A percentile compares a stretch with the other conserved stretches of the same genome.
phyloP scores from a whole-genome alignment of 92 coral and sea anemone species.

The Umimayanthus kanabou region DNA sequence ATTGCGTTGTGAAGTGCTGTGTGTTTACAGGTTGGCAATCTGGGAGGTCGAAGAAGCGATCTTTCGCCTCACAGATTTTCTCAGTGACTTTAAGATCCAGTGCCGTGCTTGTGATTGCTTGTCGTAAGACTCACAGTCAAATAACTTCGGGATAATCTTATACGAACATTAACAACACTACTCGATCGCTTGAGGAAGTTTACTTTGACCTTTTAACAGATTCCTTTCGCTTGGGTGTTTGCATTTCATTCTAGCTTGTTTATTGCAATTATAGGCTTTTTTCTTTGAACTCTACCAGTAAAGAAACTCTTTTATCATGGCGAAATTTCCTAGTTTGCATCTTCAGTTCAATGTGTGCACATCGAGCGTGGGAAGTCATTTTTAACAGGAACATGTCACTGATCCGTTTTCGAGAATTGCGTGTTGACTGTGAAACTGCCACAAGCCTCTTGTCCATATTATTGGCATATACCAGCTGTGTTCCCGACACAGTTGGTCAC shows the following conservation, averaged over 20 bases:
- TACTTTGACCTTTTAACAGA: constrained; percentile 8
- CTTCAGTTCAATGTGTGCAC: not conserved
- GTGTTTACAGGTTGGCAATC: not conserved
- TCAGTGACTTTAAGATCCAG: not conserved
- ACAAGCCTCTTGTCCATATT: not conserved
- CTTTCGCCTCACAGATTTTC: not conserved
- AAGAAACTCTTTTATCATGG: not conserved
- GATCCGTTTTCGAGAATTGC: constrained; percentile 18
- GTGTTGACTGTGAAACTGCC: constrained; percentile 18
- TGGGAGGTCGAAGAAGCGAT: not conserved
- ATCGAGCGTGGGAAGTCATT: not conserved
- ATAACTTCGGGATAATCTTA: constrained; percentile 1
- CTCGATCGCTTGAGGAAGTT: constrained; percentile 20
- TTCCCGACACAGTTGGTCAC: not conserved
- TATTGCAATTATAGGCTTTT: not conserved
- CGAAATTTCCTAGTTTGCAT: not conserved
- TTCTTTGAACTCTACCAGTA: not conserved
- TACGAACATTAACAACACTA: not conserved
- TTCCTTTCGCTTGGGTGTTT: constrained; percentile 4
- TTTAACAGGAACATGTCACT: constrained; percentile 15
- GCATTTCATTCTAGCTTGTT: constrained; percentile 16
- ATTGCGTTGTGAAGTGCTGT: constrained; percentile 12
- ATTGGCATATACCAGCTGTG: constrained; percentile 26
- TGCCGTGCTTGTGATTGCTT: not conserved
- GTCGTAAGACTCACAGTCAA: not conserved